phyloP scores from a whole-genome alignment of 2,888 invertebrate species.

The Archips xylosteana region DNA sequence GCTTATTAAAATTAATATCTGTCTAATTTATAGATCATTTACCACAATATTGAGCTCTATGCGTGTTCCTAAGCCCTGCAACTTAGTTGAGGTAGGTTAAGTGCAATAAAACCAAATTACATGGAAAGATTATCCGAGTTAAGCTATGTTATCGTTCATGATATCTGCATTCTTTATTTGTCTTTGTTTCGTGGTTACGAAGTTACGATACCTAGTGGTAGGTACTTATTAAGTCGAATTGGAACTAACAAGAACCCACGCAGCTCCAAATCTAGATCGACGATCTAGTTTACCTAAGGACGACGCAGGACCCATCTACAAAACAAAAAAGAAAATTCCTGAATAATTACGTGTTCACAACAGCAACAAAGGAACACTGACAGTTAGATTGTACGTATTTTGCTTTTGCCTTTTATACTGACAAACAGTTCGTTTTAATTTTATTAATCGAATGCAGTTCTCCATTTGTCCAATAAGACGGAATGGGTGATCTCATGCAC shows the following conservation, averaged over 20 bases:
- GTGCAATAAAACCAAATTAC: not conserved
- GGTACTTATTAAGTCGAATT: not conserved
- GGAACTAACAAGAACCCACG: not conserved
- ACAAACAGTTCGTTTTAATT: conserved; percentile 33
- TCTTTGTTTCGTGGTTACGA: not conserved
- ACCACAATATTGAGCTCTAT: conserved; percentile 22
- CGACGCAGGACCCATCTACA: not conserved
- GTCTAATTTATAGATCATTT: conserved; percentile 36
- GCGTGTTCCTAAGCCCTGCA: conserved; percentile 17
- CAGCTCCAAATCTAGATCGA: no score
- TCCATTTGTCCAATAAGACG: conserved; percentile 59
- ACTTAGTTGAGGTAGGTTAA: conserved; percentile 36
- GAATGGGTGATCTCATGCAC: conserved; percentile 77
- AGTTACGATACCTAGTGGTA: no score
- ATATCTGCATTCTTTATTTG: not conserved
- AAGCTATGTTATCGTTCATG: not conserved
- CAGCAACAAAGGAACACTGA: conserved; percentile 2
- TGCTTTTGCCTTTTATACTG: not conserved
- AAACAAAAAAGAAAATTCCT: not conserved
- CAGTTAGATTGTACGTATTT: not conserved
- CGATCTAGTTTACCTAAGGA: not conserved
- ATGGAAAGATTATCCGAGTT: not conserved
- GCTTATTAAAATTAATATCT: conserved; percentile 42
- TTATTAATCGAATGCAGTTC: conserved; percentile 38
- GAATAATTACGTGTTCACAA: not conserved